A percentile compares a stretch with the other conserved stretches of the same genome.
Evolutionary conservation across 2,888 invertebrate genomes (phyloP).

Genomic region (Drosophila birchii): DNA sequence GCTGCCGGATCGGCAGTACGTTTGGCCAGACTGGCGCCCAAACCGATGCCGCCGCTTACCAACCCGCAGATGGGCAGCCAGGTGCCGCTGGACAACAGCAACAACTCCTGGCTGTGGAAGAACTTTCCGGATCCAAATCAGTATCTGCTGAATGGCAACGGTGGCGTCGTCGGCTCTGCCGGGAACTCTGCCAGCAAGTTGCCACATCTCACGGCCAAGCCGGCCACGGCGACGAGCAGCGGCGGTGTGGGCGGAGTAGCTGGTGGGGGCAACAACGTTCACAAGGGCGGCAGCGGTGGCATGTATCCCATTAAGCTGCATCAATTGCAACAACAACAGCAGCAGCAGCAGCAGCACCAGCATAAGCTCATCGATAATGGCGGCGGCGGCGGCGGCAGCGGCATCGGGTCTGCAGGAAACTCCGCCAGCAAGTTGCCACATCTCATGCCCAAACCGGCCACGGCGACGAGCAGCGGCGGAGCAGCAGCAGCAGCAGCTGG

Average conservation of each 20-base stretch:
- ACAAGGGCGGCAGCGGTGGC: too few species aligned
- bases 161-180: constrained; percentile 27
- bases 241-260: constrained; percentile 45
- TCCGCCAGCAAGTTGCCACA: constrained; percentile 60
- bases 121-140: constrained; percentile 83
- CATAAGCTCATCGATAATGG: constrained; percentile 63
- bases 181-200: constrained; percentile 46
- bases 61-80: constrained; percentile 53
- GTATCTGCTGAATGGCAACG: constrained; percentile 79
- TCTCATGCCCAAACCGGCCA: constrained; percentile 79
- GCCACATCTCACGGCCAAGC: constrained; percentile 78
- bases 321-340: too few species aligned
- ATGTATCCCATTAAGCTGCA: too few species aligned
- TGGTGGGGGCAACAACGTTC: too few species aligned
- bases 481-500: constrained; percentile 58
- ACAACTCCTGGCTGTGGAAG: constrained; percentile 79
- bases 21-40: constrained; percentile 61
- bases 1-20: neutral
- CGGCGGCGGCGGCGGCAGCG: constrained; percentile 48
- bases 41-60: constrained; percentile 66
- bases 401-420: constrained; percentile 4
- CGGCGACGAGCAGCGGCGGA: constrained; percentile 58
- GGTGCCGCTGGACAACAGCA: constrained; percentile 54
- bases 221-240: constrained; percentile 70
- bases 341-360: too few species aligned